Percentiles rank a stretch among this genome's conserved stretches.
Evolutionary conservation across 2,113 vertebrate genomes (phyloP).

Genomic region (Brachyhypopomus gauderio): DNA sequence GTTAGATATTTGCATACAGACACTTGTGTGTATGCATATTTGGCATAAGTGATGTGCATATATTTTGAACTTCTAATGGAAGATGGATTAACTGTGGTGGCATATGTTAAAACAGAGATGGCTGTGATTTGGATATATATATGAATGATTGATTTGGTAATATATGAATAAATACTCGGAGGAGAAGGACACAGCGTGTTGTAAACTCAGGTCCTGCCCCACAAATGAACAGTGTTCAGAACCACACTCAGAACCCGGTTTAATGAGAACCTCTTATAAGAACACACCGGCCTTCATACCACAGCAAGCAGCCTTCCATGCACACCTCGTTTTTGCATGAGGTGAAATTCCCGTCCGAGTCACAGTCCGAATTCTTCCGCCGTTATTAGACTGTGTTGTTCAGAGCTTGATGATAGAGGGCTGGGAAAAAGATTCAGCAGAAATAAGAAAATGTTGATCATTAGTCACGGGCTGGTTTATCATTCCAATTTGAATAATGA

Average conservation of each 20-base stretch:
- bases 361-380: background rate
- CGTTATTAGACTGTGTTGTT: background rate
- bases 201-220: slow-evolving; percentile 64
- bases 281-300: too few relatives aligned
- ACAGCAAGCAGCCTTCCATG: background rate
- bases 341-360: slow-evolving; percentile 19
- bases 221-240: slow-evolving; percentile 71
- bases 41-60: too few relatives aligned
- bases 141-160: too few relatives aligned
- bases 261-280: slow-evolving; percentile 51
- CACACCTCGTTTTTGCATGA: background rate
- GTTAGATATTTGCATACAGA: background rate
- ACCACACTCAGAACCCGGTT: slow-evolving; percentile 65
- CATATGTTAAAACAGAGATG: background rate
- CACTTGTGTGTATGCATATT: too few relatives aligned
- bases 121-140: too few relatives aligned
- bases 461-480: slow-evolving; percentile 55
- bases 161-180: too few relatives aligned
- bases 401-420: slow-evolving; percentile 28
- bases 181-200: slow-evolving; percentile 61
- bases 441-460: slow-evolving; percentile 41
- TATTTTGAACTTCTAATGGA: too few relatives aligned
- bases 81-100: too few relatives aligned
- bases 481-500: slow-evolving; percentile 58
- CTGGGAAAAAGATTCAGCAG: slow-evolving; percentile 25